Evolutionary conservation across 53 echinoderm and acorn worm genomes (phyloP).

Genomic region (Luidia sarsii): DNA sequence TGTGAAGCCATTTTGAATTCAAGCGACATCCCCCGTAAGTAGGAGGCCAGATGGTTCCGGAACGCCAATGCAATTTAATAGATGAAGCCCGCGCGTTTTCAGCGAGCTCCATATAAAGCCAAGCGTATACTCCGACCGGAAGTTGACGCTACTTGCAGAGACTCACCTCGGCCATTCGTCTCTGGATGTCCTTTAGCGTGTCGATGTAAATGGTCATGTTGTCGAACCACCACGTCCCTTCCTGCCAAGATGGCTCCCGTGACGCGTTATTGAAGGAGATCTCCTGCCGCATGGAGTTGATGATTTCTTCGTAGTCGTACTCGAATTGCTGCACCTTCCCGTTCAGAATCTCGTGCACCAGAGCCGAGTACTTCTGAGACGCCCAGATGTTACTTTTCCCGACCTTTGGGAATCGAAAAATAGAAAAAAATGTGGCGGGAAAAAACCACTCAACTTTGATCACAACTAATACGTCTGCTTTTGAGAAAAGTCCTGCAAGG

Average conservation of each 20-base stretch:
- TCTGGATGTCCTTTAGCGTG: constrained; percentile 59
- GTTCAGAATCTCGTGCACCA: constrained; percentile 70
- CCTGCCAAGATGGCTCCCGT: constrained; percentile 79
- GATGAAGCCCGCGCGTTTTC: no score
- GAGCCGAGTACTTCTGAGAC: constrained; percentile 72
- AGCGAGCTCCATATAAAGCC: no score
- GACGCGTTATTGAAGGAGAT: constrained; percentile 70
- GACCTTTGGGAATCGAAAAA: constrained; percentile 28
- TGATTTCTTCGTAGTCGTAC: constrained; percentile 49
- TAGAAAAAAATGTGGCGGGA: background rate
- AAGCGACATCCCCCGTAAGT: no score
- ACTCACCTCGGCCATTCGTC: constrained; percentile 54
- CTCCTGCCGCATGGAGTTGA: constrained; percentile 50
- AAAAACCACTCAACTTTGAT: background rate
- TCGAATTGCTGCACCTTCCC: constrained; percentile 32
- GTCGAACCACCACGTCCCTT: constrained; percentile 71
- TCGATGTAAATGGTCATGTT: constrained; percentile 78
- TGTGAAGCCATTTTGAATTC: no score
- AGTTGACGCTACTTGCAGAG: background rate
- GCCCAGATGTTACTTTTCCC: constrained; percentile 79
- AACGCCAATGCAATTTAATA: no score
- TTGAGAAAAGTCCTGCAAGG: no score
- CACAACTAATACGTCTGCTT: no score
- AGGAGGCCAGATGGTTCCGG: no score
- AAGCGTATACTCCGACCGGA: no score